These are phyloP conservation scores for Galleria mellonella DNA, from an alignment of 1,140 invertebrate genomes.

Conservation along the genomic window DNA sequence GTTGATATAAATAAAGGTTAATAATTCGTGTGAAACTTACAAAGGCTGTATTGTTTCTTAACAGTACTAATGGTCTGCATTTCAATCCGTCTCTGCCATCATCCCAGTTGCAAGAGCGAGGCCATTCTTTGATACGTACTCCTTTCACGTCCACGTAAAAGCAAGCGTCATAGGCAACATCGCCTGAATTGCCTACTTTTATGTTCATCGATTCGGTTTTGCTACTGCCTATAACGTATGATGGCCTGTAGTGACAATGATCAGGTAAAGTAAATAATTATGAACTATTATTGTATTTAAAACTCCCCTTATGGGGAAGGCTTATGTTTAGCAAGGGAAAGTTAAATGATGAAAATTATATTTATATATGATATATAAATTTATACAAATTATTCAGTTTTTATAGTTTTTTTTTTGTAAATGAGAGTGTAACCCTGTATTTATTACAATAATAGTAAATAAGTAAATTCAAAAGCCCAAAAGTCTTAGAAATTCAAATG, in stretches of 20 bases:
- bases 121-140: background rate
- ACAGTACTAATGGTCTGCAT: constrained; percentile 4
- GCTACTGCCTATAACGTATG: constrained; percentile 8
- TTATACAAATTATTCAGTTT: too few species aligned
- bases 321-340: too few species aligned
- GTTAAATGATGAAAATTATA: too few species aligned
- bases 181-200: constrained; percentile 14
- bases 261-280: background rate
- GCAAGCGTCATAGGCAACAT: constrained; percentile 25
- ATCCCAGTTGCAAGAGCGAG: background rate
- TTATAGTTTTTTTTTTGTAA: too few species aligned
- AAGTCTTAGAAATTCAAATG: too few species aligned
- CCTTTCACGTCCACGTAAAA: constrained; percentile 4
- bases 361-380: too few species aligned
- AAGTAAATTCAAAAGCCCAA: too few species aligned
- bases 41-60: background rate
- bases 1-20: too few species aligned
- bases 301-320: too few species aligned
- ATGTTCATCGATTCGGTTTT: constrained; percentile 1
- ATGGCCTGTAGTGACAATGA: background rate
- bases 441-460: too few species aligned
- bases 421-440: too few species aligned
- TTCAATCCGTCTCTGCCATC: background rate
- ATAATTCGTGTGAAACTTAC: background rate
- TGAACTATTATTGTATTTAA: too few species aligned